Conservation (phyloP, 2,797 vertebrate genomes). For the Sebastes diaconus region DNA sequence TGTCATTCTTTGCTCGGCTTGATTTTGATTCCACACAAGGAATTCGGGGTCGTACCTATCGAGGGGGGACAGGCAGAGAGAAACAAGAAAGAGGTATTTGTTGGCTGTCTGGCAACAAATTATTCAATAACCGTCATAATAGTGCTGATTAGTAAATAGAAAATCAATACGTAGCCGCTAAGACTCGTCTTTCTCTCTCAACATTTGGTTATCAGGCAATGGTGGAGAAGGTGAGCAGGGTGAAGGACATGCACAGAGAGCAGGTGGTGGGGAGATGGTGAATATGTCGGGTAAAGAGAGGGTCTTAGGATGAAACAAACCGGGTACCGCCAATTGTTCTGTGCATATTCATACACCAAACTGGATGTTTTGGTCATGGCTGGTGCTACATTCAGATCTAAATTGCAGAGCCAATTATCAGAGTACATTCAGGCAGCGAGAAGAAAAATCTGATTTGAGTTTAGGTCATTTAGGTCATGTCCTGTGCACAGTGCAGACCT, state of each 20-base stretch:
- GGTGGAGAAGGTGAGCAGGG: conserved; percentile 62
- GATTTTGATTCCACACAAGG: conserved; percentile 92
- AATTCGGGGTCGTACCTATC: conserved; percentile 90
- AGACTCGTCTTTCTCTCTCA: conserved; percentile 77
- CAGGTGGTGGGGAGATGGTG: conserved; percentile 57
- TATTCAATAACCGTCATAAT: conserved; percentile 63
- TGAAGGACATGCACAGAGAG: conserved; percentile 77
- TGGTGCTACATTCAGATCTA: background rate
- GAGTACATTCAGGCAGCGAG: background rate
- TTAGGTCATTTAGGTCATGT: background rate
- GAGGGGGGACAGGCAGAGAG: conserved; percentile 87
- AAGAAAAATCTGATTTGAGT: background rate
- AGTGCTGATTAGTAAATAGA: conserved; percentile 62
- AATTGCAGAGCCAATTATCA: background rate
- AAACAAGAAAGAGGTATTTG: conserved; percentile 82
- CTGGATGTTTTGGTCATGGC: background rate
- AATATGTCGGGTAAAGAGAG: conserved; percentile 73
- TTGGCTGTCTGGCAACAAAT: conserved; percentile 83
- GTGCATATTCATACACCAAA: background rate
- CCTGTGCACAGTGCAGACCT: background rate
- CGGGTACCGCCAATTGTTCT: background rate
- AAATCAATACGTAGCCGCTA: conserved; percentile 66
- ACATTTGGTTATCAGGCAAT: conserved; percentile 77
- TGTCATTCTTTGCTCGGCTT: conserved; percentile 91
- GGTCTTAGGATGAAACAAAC: conserved; percentile 47